These are phyloP conservation scores for Apeira syringaria DNA, from an alignment of 2,888 invertebrate genomes.

Conservation along the genomic window DNA sequence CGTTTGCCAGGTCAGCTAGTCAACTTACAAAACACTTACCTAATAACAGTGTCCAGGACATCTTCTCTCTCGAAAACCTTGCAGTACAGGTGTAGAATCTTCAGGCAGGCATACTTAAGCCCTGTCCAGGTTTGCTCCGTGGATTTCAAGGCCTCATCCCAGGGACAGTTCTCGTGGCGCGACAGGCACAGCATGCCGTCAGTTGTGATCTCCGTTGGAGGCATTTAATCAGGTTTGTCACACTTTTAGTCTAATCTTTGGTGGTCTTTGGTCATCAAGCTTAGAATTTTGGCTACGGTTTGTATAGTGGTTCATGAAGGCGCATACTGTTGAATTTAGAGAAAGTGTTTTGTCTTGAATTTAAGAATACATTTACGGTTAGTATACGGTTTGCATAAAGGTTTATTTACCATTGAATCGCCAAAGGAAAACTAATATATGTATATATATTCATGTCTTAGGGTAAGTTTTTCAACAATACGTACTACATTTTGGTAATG, in stretches of 20 bases:
- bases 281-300: background rate
- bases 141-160: slow-evolving; percentile 82
- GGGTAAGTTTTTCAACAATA: too few species aligned
- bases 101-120: slow-evolving; percentile 91
- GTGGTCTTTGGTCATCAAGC: slow-evolving; percentile 16
- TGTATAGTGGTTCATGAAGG: slow-evolving; percentile 19
- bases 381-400: background rate
- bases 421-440: too few species aligned
- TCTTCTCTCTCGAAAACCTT: slow-evolving; percentile 93
- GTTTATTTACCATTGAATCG: too few species aligned
- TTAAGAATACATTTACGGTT: too few species aligned
- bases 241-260: slow-evolving; percentile 23
- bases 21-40: slow-evolving; percentile 77
- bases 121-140: slow-evolving; percentile 90
- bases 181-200: slow-evolving; percentile 85
- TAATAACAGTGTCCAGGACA: slow-evolving; percentile 90
- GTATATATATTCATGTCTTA: too few species aligned
- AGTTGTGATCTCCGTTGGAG: slow-evolving; percentile 69
- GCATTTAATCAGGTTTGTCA: slow-evolving; percentile 57
- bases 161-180: slow-evolving; percentile 85
- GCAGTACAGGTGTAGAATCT: slow-evolving; percentile 93
- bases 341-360: background rate
- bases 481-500: too few species aligned
- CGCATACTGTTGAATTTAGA: background rate
- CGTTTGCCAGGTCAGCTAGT: too few species aligned